Conservation (phyloP, 2,797 vertebrate species). For the Enoplosus armatus region DNA sequence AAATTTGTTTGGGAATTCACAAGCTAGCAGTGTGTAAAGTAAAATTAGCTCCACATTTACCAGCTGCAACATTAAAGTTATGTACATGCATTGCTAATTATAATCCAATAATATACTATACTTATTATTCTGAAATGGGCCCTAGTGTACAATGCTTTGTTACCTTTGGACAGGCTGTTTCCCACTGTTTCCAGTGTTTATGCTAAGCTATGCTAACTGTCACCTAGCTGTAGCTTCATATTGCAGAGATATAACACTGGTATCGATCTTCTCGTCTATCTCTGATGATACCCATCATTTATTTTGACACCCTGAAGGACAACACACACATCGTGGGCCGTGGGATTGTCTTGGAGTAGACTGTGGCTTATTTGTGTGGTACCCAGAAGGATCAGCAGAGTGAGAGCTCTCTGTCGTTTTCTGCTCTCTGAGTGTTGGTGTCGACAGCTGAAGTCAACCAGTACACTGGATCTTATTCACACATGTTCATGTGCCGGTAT, state of each 20-base stretch:
- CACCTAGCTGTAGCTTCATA: not conserved
- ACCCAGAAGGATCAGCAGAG: slow-evolving; percentile 37
- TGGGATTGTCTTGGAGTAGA: not conserved
- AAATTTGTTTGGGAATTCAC: too few species aligned
- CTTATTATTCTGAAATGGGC: too few species aligned
- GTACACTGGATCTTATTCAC: slow-evolving; percentile 13
- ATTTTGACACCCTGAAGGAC: too few species aligned
- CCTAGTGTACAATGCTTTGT: not conserved
- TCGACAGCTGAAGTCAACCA: slow-evolving; percentile 55
- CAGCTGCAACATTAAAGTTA: too few species aligned
- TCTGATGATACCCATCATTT: too few species aligned
- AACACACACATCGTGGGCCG: not conserved
- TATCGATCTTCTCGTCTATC: not conserved
- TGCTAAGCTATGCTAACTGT: too few species aligned
- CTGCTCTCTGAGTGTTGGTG: slow-evolving; percentile 40
- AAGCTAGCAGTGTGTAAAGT: too few species aligned
- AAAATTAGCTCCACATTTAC: too few species aligned
- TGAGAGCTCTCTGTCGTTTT: slow-evolving; percentile 45
- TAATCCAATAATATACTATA: too few species aligned
- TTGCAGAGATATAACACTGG: not conserved
- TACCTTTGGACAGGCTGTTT: not conserved
- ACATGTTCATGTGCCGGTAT: slow-evolving; percentile 30
- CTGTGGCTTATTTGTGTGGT: not conserved
- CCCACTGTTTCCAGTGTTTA: too few species aligned
- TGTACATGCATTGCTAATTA: too few species aligned